Percentiles rank a stretch among this genome's conserved stretches.
These are phyloP conservation scores for Neoascia interrupta DNA, from an alignment of 2,888 invertebrate species.

Conservation along the genomic window DNA sequence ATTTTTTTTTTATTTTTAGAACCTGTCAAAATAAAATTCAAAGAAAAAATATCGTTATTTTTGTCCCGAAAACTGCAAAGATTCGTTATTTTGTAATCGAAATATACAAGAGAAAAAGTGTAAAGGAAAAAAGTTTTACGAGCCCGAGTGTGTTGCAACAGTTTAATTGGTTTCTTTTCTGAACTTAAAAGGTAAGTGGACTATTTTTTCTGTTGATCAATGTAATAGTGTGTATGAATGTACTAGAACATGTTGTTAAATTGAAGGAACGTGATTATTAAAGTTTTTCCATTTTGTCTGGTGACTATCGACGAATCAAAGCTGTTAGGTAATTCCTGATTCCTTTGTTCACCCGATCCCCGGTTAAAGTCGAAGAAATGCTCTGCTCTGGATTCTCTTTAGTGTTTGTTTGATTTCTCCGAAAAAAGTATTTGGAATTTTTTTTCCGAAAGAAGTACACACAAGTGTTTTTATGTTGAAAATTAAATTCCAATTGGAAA, in stretches of 20 bases:
- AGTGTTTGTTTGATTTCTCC: neutral
- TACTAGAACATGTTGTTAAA: too few relatives aligned
- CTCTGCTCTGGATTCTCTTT: neutral
- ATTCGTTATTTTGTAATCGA: constrained; percentile 4
- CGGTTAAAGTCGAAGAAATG: neutral
- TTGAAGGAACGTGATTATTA: too few relatives aligned
- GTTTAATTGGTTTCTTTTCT: constrained; percentile 19
- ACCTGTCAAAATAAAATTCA: constrained; percentile 21
- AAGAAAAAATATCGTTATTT: neutral
- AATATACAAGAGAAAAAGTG: constrained; percentile 9
- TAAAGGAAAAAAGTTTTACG: neutral
- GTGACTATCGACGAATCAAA: neutral
- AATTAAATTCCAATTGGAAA: constrained; percentile 24
- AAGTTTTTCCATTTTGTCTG: too few relatives aligned
- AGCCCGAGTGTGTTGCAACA: constrained; percentile 48
- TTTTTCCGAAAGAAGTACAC: neutral
- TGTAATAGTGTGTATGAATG: neutral
- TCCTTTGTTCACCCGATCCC: constrained; percentile 6
- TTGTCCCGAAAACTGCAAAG: neutral
- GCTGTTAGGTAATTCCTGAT: constrained; percentile 46
- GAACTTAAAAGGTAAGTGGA: constrained; percentile 38
- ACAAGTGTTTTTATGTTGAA: neutral
- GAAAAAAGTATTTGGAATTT: neutral
- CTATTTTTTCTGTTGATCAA: neutral
- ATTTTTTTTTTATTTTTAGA: constrained; percentile 59